A percentile compares a stretch with the other conserved stretches of the same genome.
Evolutionary conservation across 2,888 invertebrate species (phyloP).

Genomic region (Eupithecia abbreviata): DNA sequence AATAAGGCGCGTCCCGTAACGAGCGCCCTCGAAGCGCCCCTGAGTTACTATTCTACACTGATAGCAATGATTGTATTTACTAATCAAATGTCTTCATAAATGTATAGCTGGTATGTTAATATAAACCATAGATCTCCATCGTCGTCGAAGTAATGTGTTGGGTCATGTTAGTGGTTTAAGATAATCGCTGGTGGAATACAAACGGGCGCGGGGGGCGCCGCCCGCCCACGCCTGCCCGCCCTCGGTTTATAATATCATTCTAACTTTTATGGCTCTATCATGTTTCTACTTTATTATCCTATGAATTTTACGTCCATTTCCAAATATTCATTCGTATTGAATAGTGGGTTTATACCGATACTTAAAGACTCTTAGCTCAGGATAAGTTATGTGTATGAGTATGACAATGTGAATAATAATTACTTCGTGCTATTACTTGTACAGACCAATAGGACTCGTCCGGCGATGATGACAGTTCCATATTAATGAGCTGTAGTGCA

Average conservation of each 20-base stretch:
- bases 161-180: background rate
- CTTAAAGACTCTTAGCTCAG: background rate
- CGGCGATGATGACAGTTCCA: background rate
- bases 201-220: background rate
- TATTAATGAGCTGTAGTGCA: background rate
- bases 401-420: background rate
- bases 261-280: slow-evolving; percentile 56
- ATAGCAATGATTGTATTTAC: background rate
- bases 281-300: slow-evolving; percentile 49
- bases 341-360: slow-evolving; percentile 5
- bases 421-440: background rate
- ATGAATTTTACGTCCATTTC: slow-evolving; percentile 45
- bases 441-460: background rate
- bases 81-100: background rate
- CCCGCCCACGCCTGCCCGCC: slow-evolving; percentile 36
- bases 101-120: background rate
- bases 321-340: slow-evolving; percentile 42
- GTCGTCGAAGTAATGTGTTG: background rate
- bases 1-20: slow-evolving; percentile 76
- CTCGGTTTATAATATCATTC: slow-evolving; percentile 55
- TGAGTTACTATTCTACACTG: background rate
- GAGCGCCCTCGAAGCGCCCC: slow-evolving; percentile 48
- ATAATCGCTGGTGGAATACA: slow-evolving; percentile 3
- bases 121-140: background rate
- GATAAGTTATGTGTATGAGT: background rate